Conservation (phyloP, 2,888 invertebrate species). For the Tiliacea aurago region DNA sequence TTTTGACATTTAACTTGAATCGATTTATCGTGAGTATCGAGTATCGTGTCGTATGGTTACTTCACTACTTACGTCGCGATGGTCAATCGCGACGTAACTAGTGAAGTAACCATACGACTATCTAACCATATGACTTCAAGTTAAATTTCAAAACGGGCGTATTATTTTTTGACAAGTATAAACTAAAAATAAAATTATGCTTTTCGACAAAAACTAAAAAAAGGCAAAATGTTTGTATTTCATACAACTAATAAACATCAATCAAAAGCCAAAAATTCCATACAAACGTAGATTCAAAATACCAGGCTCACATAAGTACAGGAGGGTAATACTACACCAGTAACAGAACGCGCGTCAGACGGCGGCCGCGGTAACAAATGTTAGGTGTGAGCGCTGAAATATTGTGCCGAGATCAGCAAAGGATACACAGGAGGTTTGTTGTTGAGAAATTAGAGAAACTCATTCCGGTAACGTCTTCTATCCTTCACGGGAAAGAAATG, state of each 20-base stretch:
- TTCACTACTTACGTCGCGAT: no score
- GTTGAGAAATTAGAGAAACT: constrained; percentile 63
- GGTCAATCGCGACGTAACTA: no score
- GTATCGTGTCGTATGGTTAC: no score
- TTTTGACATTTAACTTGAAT: no score
- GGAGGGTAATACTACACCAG: constrained; percentile 30
- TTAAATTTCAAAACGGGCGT: no score
- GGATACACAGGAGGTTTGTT: constrained; percentile 61
- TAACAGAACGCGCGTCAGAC: constrained; percentile 60
- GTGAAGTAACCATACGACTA: no score
- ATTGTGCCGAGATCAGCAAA: constrained; percentile 52
- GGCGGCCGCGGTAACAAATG: constrained; percentile 59
- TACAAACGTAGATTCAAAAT: constrained; percentile 34
- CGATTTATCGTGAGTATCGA: no score
- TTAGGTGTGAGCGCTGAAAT: constrained; percentile 61
- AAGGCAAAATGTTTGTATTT: no score
- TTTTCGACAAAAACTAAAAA: no score
- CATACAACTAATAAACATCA: background rate
- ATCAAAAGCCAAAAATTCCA: constrained; percentile 2
- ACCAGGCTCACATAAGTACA: constrained; percentile 47
- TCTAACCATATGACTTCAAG: no score
- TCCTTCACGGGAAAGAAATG: constrained; percentile 51
- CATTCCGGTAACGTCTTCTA: constrained; percentile 57
- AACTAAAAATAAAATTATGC: no score
- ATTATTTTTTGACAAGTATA: no score